phyloP scores from a whole-genome alignment of 2,888 invertebrate genomes.

The Pandemis cinnamomeana region DNA sequence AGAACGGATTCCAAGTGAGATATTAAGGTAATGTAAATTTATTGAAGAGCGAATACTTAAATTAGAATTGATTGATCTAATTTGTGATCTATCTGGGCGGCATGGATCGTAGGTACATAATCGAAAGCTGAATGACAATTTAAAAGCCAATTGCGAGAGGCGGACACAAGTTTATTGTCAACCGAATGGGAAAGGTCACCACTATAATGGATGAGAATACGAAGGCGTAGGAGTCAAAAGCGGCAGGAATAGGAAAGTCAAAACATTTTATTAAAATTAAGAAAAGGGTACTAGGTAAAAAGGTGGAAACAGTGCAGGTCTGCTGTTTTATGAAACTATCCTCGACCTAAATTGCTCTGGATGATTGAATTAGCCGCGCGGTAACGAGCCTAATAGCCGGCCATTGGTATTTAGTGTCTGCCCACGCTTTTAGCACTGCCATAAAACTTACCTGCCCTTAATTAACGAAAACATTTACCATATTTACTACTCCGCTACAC shows the following conservation, averaged over 20 bases:
- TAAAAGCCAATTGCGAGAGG: neutral
- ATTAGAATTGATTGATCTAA: neutral
- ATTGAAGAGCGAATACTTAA: too few relatives aligned
- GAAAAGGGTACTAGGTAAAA: neutral
- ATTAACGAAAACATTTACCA: too few relatives aligned
- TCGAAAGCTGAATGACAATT: neutral
- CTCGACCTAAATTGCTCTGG: constrained; percentile 11
- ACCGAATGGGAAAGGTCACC: neutral
- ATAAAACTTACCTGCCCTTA: neutral
- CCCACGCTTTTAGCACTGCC: neutral
- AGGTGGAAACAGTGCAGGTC: neutral
- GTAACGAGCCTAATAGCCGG: constrained; percentile 9
- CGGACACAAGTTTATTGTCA: neutral
- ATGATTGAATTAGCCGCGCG: neutral
- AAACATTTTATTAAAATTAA: neutral
- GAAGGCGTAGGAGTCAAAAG: neutral
- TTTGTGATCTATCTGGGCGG: neutral
- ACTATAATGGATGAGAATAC: neutral
- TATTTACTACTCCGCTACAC: too few relatives aligned
- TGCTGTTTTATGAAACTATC: constrained; percentile 8
- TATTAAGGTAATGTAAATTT: too few relatives aligned
- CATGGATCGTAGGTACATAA: neutral
- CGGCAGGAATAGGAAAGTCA: too few relatives aligned
- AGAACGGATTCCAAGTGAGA: too few relatives aligned
- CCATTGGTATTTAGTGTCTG: constrained; percentile 3